These are phyloP conservation scores for Crotalus horridus DNA, from an alignment of 2,113 vertebrate genomes.

Conservation along the genomic window DNA sequence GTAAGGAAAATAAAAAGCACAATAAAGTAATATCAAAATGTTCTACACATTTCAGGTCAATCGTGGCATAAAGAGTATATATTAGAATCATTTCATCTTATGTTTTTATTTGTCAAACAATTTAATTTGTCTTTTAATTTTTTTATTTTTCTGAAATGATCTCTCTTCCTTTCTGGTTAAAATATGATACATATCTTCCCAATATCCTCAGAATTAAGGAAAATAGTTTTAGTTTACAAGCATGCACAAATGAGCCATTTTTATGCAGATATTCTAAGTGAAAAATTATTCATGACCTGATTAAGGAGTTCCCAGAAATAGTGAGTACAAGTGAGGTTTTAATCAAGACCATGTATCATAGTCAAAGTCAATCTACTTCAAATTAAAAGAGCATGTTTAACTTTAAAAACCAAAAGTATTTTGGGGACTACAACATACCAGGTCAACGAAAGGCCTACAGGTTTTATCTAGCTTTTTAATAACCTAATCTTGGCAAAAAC, in stretches of 20 bases:
- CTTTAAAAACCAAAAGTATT: neutral
- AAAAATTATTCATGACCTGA: neutral
- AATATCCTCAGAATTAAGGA: neutral
- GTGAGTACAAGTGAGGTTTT: neutral
- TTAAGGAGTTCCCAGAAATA: neutral
- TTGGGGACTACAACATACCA: neutral
- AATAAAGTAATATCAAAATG: neutral
- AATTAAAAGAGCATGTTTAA: neutral
- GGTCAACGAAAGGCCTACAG: neutral
- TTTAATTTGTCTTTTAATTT: neutral
- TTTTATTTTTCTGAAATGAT: neutral
- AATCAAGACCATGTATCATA: neutral
- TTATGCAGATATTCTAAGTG: neutral
- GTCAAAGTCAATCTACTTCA: neutral
- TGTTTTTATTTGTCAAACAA: neutral
- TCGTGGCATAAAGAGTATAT: neutral
- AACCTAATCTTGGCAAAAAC: neutral
- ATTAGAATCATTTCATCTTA: neutral
- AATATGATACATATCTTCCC: neutral
- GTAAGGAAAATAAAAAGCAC: neutral
- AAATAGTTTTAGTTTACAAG: neutral
- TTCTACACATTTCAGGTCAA: neutral
- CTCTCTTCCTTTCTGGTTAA: neutral
- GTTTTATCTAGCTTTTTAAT: neutral
- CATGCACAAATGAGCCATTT: neutral